These are phyloP conservation scores for Erpornis zantholeuca DNA, from an alignment of 2,113 vertebrate species.

Conservation along the genomic window DNA sequence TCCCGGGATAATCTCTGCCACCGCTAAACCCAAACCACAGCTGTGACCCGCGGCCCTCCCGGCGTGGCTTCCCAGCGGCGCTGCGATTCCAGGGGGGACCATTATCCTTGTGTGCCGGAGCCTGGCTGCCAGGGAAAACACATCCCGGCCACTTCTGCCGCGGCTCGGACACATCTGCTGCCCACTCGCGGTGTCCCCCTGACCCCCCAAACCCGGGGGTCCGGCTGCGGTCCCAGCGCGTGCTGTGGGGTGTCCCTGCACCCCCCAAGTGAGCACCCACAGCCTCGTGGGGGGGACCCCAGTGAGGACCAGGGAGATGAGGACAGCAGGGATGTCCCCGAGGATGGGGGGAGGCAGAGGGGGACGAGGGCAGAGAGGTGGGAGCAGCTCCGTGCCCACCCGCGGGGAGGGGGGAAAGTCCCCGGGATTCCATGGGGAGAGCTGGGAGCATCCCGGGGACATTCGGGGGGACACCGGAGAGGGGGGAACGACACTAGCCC, in stretches of 20 bases:
- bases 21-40: background rate
- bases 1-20: background rate
- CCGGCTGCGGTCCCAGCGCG: too few species aligned
- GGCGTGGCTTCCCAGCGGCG: fast-evolving
- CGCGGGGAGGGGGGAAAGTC: background rate
- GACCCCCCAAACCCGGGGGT: background rate
- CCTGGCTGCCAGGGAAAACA: background rate
- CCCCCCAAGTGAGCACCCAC: background rate
- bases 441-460: background rate
- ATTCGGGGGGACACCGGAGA: background rate
- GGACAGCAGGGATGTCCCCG: background rate
- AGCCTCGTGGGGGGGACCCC: background rate
- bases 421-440: background rate
- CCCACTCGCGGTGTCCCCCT: background rate
- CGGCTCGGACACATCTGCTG: background rate
- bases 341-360: too few species aligned
- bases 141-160: background rate
- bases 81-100: background rate
- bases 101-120: background rate
- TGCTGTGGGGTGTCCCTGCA: background rate
- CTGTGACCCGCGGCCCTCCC: background rate
- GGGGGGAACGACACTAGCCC: too few species aligned
- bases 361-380: too few species aligned
- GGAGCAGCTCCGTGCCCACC: too few species aligned
- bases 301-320: background rate